Conservation (phyloP, 2,113 vertebrate genomes). For the Spheniscus mendiculus region DNA sequence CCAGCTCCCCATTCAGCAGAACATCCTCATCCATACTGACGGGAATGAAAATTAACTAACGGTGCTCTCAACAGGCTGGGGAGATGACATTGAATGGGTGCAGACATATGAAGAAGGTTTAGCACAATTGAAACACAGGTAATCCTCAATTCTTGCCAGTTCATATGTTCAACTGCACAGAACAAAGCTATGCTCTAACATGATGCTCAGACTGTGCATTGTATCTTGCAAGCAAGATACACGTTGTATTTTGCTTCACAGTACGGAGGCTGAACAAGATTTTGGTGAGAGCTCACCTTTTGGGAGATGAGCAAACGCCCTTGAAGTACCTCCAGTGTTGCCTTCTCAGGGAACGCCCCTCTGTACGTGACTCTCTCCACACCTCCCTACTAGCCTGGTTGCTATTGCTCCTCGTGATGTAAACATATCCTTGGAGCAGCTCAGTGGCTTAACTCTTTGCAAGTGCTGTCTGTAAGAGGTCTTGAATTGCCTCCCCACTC, state of each 20-base stretch:
- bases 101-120: conserved; percentile 73
- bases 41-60: background rate
- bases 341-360: background rate
- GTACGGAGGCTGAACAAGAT: background rate
- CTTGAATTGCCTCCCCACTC: background rate
- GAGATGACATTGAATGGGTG: conserved; percentile 64
- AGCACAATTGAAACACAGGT: conserved; percentile 42
- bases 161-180: background rate
- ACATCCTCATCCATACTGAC: background rate
- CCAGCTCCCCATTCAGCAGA: background rate
- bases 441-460: background rate
- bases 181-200: background rate
- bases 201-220: background rate
- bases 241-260: background rate
- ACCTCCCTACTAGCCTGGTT: background rate
- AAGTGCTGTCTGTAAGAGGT: background rate
- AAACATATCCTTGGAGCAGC: background rate
- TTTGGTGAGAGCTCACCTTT: background rate
- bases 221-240: background rate
- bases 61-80: conserved; percentile 72
- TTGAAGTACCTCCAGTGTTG: background rate
- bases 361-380: too few relatives aligned
- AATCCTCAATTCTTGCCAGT: background rate
- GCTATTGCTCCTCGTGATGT: background rate
- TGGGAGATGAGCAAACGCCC: background rate